phyloP scores from a whole-genome alignment of 23 tunicate genomes.

The Diplosoma virens region DNA sequence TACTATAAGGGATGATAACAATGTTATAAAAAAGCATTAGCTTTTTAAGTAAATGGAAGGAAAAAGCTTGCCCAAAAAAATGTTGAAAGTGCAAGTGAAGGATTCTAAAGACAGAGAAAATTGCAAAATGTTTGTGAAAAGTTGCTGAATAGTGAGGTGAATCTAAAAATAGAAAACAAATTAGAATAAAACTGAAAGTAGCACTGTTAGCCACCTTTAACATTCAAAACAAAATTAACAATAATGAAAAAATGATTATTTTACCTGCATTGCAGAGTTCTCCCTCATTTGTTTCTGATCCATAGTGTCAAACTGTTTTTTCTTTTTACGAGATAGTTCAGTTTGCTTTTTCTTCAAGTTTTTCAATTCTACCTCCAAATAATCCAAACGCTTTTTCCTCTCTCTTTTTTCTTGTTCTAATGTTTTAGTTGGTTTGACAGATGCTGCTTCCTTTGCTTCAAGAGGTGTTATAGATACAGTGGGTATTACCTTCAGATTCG shows the following conservation, averaged over 20 bases:
- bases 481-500: constrained; percentile 9
- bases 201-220: no score
- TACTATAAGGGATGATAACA: no score
- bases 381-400: constrained; percentile 59
- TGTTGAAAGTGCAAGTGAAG: no score
- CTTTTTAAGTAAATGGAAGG: no score
- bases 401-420: constrained; percentile 35
- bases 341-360: constrained; percentile 67
- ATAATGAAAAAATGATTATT: neutral
- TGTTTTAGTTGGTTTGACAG: neutral
- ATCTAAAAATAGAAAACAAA: no score
- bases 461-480: neutral
- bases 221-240: no score
- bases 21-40: no score
- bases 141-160: no score
- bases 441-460: neutral
- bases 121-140: no score
- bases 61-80: no score
- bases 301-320: constrained; percentile 14
- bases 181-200: no score
- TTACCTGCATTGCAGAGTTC: constrained; percentile 53
- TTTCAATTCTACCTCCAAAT: constrained; percentile 65
- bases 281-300: constrained; percentile 53
- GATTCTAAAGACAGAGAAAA: no score
- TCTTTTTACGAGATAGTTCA: constrained; percentile 51